Evolutionary conservation across 2,888 invertebrate genomes (phyloP), one percentile per base, ranked within the genome.

Genomic region (Agrypnus murinus): DNA sequence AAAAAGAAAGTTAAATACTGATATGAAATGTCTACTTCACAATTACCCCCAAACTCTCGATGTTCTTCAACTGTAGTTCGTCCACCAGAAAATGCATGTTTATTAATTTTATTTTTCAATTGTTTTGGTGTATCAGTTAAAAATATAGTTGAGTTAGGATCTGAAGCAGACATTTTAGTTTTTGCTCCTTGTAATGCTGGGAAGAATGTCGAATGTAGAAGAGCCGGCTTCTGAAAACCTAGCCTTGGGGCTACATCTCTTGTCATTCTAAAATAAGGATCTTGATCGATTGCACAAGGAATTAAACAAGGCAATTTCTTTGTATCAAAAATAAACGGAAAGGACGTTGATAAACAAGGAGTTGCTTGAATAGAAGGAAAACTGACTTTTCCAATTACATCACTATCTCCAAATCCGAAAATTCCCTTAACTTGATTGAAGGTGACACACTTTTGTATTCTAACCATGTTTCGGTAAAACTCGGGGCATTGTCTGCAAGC

Each of bases 281-380:
- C 99, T 89, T 99, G 99, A 88, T 99, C 99, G 76, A 99, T 99
- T 7, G 98, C 99, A 86, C 99, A 99, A 0, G 99, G 99, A 74
- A 99, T 97, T 2, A 97, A 88, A 81, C 94, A 94, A 2, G 91
- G 92, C 53, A 97, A 90, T 79, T 93, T 92, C 81, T 91, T 91
- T 59, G 90, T 88, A 0, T 91, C 92, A 84, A 99, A 99, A 81
- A 98, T 95, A 72, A 93, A 92, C 0, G 98, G 98, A 85, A 97
- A 97, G 8, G 95, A 92, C 1, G 93, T 92, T 0, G 95, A 95
- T 77, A 99, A 90, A 0, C 96, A 94, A 0, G 99, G 99, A 0
- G 98, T 96, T 0, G 99, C 99, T 86, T 99, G 98, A 36, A 96
- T 93, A 0, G 97, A 94, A 0, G 99, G 99, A 86, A 99, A 99